These are phyloP conservation scores for Drosophila willistoni DNA, from an alignment of 1,140 invertebrate species.

Conservation along the genomic window DNA sequence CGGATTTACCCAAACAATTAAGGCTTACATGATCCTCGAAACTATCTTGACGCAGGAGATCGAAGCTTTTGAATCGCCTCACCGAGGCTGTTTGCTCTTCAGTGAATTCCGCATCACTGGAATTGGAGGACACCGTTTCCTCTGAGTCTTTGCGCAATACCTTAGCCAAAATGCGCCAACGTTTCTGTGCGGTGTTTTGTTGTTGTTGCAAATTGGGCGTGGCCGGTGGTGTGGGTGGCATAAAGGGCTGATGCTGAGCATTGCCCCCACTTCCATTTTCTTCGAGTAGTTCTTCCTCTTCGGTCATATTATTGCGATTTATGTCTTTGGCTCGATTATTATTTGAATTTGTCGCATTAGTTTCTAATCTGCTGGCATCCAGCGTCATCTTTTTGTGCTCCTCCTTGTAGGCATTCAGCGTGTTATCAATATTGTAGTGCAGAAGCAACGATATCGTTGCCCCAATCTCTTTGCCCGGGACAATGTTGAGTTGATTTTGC, in stretches of 20 bases:
- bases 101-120: slow-evolving; percentile 64
- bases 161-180: slow-evolving; percentile 88
- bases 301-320: slow-evolving; percentile 39
- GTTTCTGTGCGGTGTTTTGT: slow-evolving; percentile 85
- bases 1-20: slow-evolving; percentile 76
- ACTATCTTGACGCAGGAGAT: slow-evolving; percentile 77
- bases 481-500: slow-evolving; percentile 30
- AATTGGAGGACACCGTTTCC: slow-evolving; percentile 67
- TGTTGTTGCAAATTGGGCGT: slow-evolving; percentile 68
- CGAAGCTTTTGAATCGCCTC: slow-evolving; percentile 79
- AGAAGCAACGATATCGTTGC: slow-evolving; percentile 76
- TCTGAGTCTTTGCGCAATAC: slow-evolving; percentile 85
- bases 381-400: slow-evolving; percentile 61
- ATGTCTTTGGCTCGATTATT: slow-evolving; percentile 42
- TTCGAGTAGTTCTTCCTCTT: slow-evolving; percentile 44
- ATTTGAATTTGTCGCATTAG: slow-evolving; percentile 28
- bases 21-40: slow-evolving; percentile 75
- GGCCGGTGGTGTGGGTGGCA: slow-evolving; percentile 77
- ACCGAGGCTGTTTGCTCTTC: slow-evolving; percentile 76
- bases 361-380: slow-evolving; percentile 42
- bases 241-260: slow-evolving; percentile 33
- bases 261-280: slow-evolving; percentile 29
- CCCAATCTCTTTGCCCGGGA: slow-evolving; percentile 38
- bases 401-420: slow-evolving; percentile 79
- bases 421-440: slow-evolving; percentile 82